A percentile compares a stretch with the other conserved stretches of the same genome.
These are phyloP conservation scores for Macquaria ambigua DNA, from an alignment of 2,113 vertebrate genomes.

Conservation along the genomic window DNA sequence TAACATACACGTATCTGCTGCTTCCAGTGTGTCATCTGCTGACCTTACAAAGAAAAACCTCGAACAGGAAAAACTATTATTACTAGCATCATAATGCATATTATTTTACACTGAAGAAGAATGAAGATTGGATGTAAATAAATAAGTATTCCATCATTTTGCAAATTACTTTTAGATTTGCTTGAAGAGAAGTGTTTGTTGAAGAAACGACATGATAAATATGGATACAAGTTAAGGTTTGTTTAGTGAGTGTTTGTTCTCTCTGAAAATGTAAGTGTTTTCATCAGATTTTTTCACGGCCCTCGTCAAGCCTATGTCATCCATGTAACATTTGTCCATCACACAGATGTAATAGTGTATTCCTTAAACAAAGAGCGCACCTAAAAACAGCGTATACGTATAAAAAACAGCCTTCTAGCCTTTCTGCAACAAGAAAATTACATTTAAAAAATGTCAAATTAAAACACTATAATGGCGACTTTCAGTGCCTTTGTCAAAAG, in stretches of 20 bases:
- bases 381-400: not conserved
- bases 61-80: not conserved
- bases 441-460: not conserved
- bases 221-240: not conserved
- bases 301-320: not conserved
- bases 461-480: not conserved
- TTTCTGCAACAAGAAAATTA: not conserved
- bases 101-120: not conserved
- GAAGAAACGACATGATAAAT: not conserved
- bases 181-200: not conserved
- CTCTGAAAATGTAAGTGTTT: not conserved
- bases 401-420: not conserved
- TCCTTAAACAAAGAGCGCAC: not conserved
- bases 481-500: not conserved
- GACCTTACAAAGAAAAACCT: not conserved
- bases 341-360: conserved; percentile 3
- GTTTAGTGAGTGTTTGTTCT: not conserved
- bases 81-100: not conserved
- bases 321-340: not conserved
- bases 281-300: no score
- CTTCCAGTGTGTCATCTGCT: not conserved
- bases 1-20: not conserved
- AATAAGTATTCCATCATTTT: not conserved
- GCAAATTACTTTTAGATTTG: not conserved
- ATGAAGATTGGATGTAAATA: not conserved